Evolutionary conservation across 1,140 invertebrate species (phyloP), one percentile per base, ranked within the genome.

Genomic region (Zaprionus capensis): DNA sequence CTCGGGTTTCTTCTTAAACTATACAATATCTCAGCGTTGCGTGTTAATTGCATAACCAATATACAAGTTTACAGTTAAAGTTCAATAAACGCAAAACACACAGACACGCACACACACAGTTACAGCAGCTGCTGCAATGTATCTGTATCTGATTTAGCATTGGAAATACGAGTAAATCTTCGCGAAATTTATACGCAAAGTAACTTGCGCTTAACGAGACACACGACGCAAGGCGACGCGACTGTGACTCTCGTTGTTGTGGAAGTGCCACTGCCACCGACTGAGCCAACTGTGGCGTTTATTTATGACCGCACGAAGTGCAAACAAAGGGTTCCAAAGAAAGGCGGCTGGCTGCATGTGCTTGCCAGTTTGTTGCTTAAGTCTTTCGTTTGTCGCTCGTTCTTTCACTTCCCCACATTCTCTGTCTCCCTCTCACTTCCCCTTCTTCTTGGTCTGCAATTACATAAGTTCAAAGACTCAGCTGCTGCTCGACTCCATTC

Each of bases 11-110:
- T 51, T 51, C 46, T 51, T 24, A 51, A 51, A 51, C 46, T 56
- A 46, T 46, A 53, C 67, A 38, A 74, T 56, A 70, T 56, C 41
- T 58, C 81, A 68, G 58, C 73, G 72, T 69, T 75, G 88, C 81
- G 84, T 87, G 78, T 81, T 88, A 88, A 90, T 87, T 87, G 84
- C 85, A 87, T 87, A 87, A 87, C 71, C 82, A 90, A 88, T 84
- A 77, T 81, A 69, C 71, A 57, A 77, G 65, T 71, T 80, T 75
- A 75, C 75, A 69, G 77, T 63, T 68, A 76, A 81, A 84, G 84
- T 88, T 88, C 84, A 88, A 88, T 84, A 88, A 88, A 90, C 84
- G 83, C 81, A 57, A 75, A 80, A 74, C 49, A 55, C 57, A 51
- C 41, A 51, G n/a, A 67, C 14, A 59, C 14, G 14, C 22, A 44